Base-by-base conservation (phyloP, 2,113 vertebrate species). In the Plecotus auritus region DNA sequence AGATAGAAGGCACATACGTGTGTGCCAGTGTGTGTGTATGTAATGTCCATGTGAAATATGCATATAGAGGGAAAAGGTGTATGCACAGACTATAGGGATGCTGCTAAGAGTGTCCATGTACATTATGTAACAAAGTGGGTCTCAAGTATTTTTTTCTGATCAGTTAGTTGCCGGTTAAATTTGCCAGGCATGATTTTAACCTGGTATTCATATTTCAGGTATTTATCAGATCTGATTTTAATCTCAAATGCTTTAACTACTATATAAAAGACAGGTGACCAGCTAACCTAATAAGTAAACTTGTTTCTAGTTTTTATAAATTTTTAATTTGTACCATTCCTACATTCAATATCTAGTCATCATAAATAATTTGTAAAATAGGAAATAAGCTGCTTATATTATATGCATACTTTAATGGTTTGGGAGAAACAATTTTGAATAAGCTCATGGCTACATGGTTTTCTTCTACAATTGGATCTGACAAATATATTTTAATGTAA, bases 371-470 rank as follows among this genome's bases (percentile, higher is more conserved):
- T 82, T 89, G 45, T 95, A 81, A 95, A 95, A 92, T 96, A 85
- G 40, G 64, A 96, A 95, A 93, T 95, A 90, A 91, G 45, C 59
- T 88, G 70, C 74, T 91, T 56, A 80, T 96, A 94, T 80, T 95
- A 95, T 95, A 92, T 92, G 56, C 45, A 87, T 96, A 92, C 95
- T 96, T 96, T 92, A 92, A 94, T 92, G 85, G 51, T 64, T 56
- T 94, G 56, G 91, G 90, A 91, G 69, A 95, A 93, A n/a, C 86
- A 32, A 51, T 94, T 91, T 97, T 77, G 91, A 73, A 80, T 95
- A 82, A 64, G 91, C 30, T 82, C 66, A 89, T 74, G 3, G 72
- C 91, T 82, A 78, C 69, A 32, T 47, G 90, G 61, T 97, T 97
- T 78, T 88, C 67, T 51, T 76, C 90, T 42, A 76, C 49, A 70